phyloP scores from a whole-genome alignment of 2,888 invertebrate genomes.

The Dryocosmus kuriphilus region DNA sequence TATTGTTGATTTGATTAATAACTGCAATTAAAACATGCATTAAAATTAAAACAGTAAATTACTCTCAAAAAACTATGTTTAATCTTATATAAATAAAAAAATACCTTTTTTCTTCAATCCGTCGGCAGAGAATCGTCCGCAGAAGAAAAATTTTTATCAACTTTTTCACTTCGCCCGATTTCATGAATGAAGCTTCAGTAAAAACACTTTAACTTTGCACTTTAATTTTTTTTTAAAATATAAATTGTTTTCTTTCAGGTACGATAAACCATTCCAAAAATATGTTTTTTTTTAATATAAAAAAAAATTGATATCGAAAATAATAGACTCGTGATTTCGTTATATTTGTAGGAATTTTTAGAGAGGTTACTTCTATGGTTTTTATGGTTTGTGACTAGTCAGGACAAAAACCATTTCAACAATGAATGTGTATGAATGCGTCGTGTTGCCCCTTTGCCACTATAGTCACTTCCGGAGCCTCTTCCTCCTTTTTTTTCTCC shows the following conservation, averaged over 20 bases:
- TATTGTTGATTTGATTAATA: too few relatives aligned
- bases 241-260: background rate
- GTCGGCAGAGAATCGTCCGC: slow-evolving; percentile 67
- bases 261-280: background rate
- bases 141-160: slow-evolving; percentile 68
- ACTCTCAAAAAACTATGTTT: too few relatives aligned
- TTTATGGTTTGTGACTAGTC: slow-evolving; percentile 58
- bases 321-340: background rate
- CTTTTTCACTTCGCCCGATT: slow-evolving; percentile 65
- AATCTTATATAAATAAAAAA: background rate
- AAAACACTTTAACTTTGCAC: slow-evolving; percentile 12
- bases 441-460: slow-evolving; percentile 62
- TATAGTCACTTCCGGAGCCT: slow-evolving; percentile 60
- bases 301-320: background rate
- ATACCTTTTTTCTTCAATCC: slow-evolving; percentile 42
- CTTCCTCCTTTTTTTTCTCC: slow-evolving; percentile 57
- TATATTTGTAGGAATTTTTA: background rate
- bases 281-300: background rate
- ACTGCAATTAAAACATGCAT: too few relatives aligned
- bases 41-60: too few relatives aligned
- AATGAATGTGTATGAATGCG: too few relatives aligned
- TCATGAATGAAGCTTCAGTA: slow-evolving; percentile 62
- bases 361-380: background rate
- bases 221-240: background rate
- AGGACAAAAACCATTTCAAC: slow-evolving; percentile 70